Base-by-base conservation (phyloP, 2,888 invertebrate genomes). In the Hyposoter didymator region DNA sequence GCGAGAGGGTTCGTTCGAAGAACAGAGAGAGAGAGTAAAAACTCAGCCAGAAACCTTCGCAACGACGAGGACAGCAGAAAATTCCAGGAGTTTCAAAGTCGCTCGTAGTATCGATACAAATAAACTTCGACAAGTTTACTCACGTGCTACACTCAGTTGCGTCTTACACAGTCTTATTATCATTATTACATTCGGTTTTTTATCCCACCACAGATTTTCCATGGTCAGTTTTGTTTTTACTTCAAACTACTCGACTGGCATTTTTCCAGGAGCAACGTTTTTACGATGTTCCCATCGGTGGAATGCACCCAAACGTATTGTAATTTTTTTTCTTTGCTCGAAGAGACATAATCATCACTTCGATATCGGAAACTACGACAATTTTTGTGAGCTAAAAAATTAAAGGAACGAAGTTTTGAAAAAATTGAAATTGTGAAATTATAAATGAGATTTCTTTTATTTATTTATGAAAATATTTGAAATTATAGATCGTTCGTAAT, bases 21-120 rank as follows among this genome's bases (percentile, higher is more conserved):
- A 72, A 55, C 12, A 12, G 45, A 39, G 59, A 79, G 74, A 59
- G 78, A 70, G 62, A 79, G 55, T 59, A 55, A 80, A 84, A 64
- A 59, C 59, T 72, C 49, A 14, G n/a, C 19, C 22, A 39, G 49
- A 19, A 49, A 64, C 22, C 59, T 67, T 66, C 39, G 4, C 35
- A 17, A 49, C 43, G 47, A 5, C 19, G 70, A 43, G n/a, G n/a
- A 28, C 70, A 81, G 10, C 69, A 35, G 32, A 45, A 80, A 76
- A 76, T 84, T 84, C 78, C 84, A 76, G 64, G 45, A 70, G 67
- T 81, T 76, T 49, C 59, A 39, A 81, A 70, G 66, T 72, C 72
- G 39, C 17, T 72, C 47, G 72, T 12, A 55, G 19, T 14, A 14
- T 43, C 55, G 32, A n/a, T 19, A 69, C 62, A 62, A 70, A 62